Conservation (phyloP, 2,797 vertebrate species). For the Oreochromis mossambicus region DNA sequence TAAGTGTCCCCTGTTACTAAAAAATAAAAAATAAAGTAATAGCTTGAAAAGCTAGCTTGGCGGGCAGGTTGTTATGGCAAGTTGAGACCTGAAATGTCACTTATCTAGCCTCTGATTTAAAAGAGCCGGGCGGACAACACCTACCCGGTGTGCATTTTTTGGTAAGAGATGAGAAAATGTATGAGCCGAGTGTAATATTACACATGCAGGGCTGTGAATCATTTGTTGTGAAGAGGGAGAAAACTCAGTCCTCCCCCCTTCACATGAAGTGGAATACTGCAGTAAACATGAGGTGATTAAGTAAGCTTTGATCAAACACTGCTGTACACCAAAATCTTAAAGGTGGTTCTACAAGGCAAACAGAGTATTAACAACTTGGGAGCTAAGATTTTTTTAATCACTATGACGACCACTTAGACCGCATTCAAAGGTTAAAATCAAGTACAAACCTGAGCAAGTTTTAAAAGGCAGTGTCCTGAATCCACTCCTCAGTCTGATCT, state of each 20-base stretch:
- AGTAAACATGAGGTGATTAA: background rate
- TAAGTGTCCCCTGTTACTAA: background rate
- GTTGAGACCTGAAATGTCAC: background rate
- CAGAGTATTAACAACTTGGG: background rate
- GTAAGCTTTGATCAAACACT: background rate
- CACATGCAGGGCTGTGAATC: background rate
- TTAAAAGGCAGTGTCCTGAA: background rate
- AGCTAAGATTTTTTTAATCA: background rate
- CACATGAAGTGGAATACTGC: background rate
- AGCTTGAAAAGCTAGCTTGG: slow-evolving; percentile 34
- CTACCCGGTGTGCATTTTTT: background rate
- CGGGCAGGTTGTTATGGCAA: background rate
- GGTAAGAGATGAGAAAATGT: background rate
- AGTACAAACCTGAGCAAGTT: background rate
- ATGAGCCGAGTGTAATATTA: background rate
- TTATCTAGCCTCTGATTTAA: background rate
- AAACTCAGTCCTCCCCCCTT: background rate
- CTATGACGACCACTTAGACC: rapidly evolving
- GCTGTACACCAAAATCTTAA: background rate
- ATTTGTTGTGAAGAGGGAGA: background rate
- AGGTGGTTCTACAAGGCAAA: background rate
- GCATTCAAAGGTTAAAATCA: slow-evolving; percentile 12
- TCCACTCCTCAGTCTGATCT: background rate
- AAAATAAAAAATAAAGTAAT: background rate
- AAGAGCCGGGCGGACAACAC: rapidly evolving